Evolutionary conservation across 2,888 invertebrate genomes (phyloP), one percentile per base, ranked within the genome.

Genomic region (Catocala sponsa): DNA sequence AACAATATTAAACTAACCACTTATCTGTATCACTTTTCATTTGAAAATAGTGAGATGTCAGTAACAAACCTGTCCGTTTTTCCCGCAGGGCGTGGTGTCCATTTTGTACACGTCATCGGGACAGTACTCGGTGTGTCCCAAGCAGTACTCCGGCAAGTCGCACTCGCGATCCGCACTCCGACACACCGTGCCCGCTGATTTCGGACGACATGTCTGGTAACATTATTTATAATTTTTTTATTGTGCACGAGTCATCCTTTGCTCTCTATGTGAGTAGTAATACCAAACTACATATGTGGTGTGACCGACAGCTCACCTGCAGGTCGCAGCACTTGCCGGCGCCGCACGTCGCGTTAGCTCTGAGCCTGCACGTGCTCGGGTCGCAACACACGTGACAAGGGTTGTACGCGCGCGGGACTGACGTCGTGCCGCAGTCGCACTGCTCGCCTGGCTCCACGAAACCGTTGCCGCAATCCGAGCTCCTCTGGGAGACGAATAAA

Each of bases 371-470:
- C 0, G 98, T 97, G 89, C 97, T 96, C 85, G 99, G 89, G 97
- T 98, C 84, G 96, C 96, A 94, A 98, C 99, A 88, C 96, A 96
- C 84, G 96, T 95, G 43, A 95, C 96, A 81, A 96, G 89, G 2
- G 97, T 98, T 88, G 97, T 98, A 35, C 9, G 57, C 57, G 5
- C 13, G 49, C 12, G 48, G 47, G 87, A 97, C 97, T 75, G 97
- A 97, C 0, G 96, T 97, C 0, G 96, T 95, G 76, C 98, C 99
- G 91, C 98, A 98, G 88, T 99, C 99, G 91, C 99, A 99, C 87
- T 99, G 97, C 86, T 99, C 99, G 0, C 99, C 99, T 0, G 97
- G 96, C 86, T 99, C 99, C 5, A 99, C 97, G 89, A 99, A 98
- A 0, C 98, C 98, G 91, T 99, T 99, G 25, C 98, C 99, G 92